Base-by-base conservation (phyloP, 2,888 invertebrate species). In the Ochropleura leucogaster region DNA sequence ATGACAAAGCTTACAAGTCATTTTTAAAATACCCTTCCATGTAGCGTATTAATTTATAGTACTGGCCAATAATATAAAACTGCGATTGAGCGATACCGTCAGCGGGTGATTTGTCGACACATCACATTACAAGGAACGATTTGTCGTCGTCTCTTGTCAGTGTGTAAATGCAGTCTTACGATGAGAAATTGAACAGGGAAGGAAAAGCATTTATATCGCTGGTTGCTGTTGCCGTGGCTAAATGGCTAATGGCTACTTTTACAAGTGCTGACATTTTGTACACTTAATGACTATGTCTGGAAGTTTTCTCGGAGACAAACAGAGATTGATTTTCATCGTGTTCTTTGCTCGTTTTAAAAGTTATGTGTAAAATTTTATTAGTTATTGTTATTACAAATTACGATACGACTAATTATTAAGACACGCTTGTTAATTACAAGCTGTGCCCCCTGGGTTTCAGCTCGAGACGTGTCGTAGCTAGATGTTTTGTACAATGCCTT, bases 81-180 rank as follows among this genome's bases (percentile, higher is more conserved):
- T 68, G 60, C 75, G 86, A 78, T 84, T 60, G 70, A 76, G 20
- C 67, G 85, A 85, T 85, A 86, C 55, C 14, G 74, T 74, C 74
- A 67, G 70, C 64, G 44, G 53, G 63, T 49, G 66, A 76, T 67
- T 72, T 78, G 78, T 79, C 74, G 71, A 67, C 70, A 53, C 47
- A 79, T 68, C 62, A 62, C 75, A 68, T 62, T 72, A 72, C 83
- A 53, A 51, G 59, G 46, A 55, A 55, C 66, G 63, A 76, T 49
- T 68, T 75, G 81, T 80, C 70, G 64, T 18, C 14, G n/a, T 69
- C 60, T 69, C 30, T 30, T 30, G 30, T 30, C 30, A 30, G 3
- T 2, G 79, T 74, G 69, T 80, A 59, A 83, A 64, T 60, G 47
- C 10, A n/a, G 59, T 51, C 57, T 51, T 44, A 51, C 51, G 84